Conservation (phyloP, 2,888 invertebrate genomes). For the Bellardia pandia region DNA sequence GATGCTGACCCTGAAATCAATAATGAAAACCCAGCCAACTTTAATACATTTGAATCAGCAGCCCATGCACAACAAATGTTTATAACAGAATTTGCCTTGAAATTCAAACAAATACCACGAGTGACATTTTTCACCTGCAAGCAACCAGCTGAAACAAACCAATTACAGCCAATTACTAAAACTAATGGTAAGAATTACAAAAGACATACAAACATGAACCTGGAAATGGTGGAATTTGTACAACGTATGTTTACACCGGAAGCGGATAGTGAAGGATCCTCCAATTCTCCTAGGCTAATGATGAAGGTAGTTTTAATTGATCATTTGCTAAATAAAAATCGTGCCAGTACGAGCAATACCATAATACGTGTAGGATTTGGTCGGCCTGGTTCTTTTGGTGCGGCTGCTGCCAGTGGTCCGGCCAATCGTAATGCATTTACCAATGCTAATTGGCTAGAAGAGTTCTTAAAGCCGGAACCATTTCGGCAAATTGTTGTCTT, state of each 20-base stretch:
- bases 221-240: slow-evolving; percentile 59
- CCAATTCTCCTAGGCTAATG: slow-evolving; percentile 70
- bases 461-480: slow-evolving; percentile 78
- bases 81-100: slow-evolving; percentile 79
- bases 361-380: slow-evolving; percentile 11
- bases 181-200: slow-evolving; percentile 62
- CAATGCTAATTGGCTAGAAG: slow-evolving; percentile 78
- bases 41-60: slow-evolving; percentile 10
- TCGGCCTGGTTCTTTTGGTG: slow-evolving; percentile 13
- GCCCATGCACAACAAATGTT: slow-evolving; percentile 77
- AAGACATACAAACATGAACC: slow-evolving; percentile 66
- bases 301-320: slow-evolving; percentile 79
- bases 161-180: background rate
- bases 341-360: slow-evolving; percentile 4
- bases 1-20: background rate
- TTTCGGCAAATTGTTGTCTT: slow-evolving; percentile 81
- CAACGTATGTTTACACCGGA: slow-evolving; percentile 40
- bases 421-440: slow-evolving; percentile 59
- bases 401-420: slow-evolving; percentile 22
- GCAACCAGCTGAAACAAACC: background rate
- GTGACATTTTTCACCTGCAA: slow-evolving; percentile 82
- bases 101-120: slow-evolving; percentile 81
- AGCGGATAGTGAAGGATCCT: background rate
- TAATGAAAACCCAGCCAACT: background rate
- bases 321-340: slow-evolving; percentile 76